phyloP scores from a whole-genome alignment of 2,797 vertebrate species.

The Malurus leucopterus region DNA sequence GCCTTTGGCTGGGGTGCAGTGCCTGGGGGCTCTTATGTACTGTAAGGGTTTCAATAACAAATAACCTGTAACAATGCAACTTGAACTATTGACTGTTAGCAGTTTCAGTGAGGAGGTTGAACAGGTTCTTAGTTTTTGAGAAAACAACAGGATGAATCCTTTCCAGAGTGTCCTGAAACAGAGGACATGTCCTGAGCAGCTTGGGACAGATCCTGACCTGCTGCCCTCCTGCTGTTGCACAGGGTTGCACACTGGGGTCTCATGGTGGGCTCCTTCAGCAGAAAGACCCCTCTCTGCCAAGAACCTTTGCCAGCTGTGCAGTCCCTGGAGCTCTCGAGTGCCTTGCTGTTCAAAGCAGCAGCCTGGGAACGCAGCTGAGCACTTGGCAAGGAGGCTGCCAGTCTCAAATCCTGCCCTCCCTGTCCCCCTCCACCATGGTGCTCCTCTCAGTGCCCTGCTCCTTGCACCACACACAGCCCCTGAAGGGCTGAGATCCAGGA shows the following conservation, averaged over 20 bases:
- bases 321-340: neutral
- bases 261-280: neutral
- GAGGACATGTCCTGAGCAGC: neutral
- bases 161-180: neutral
- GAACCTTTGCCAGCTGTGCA: neutral
- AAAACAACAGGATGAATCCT: neutral
- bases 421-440: neutral
- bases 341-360: neutral
- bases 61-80: neutral
- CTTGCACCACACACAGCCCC: neutral
- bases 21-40: neutral
- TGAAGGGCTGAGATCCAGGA: neutral
- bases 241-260: neutral
- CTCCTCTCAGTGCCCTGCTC: neutral
- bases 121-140: neutral
- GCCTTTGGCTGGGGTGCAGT: neutral
- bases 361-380: neutral
- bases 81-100: neutral
- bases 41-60: neutral
- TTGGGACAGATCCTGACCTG: neutral
- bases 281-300: fast-evolving
- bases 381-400: neutral
- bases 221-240: neutral
- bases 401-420: neutral
- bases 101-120: neutral